Percentiles rank a stretch among this genome's conserved stretches.
Evolutionary conservation across 2,888 invertebrate species (phyloP).

Genomic region (Atrina japonica): DNA sequence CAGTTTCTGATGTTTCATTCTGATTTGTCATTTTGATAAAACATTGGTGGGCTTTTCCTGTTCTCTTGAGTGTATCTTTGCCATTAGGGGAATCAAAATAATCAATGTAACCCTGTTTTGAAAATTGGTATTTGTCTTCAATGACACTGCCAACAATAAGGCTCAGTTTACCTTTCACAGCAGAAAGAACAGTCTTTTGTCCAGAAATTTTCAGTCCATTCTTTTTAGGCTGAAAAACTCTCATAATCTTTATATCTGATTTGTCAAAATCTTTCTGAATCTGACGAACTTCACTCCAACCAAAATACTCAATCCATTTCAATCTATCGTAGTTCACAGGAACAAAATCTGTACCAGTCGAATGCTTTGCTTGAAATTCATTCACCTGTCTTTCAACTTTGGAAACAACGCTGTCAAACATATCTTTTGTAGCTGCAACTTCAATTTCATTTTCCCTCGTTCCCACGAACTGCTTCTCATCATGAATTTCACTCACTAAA

Average conservation of each 20-base stretch:
- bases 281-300: constrained; percentile 7
- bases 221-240: neutral
- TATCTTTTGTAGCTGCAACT: constrained; percentile 22
- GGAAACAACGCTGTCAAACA: constrained; percentile 9
- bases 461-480: constrained; percentile 7
- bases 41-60: constrained; percentile 6
- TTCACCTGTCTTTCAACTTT: constrained; percentile 28
- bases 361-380: constrained; percentile 14
- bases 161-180: constrained; percentile 11
- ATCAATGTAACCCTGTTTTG: constrained; percentile 17
- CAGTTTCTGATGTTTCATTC: neutral
- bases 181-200: constrained; percentile 23
- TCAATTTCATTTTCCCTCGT: constrained; percentile 4
- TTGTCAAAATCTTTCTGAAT: neutral
- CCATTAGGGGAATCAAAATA: constrained; percentile 26
- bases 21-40: constrained; percentile 10
- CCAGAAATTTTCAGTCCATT: constrained; percentile 29
- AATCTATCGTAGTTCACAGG: constrained; percentile 3
- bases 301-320: constrained; percentile 16
- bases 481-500: constrained; percentile 1
- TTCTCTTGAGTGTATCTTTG: constrained; percentile 5
- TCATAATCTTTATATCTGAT: constrained; percentile 17
- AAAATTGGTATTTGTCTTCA: constrained; percentile 16
- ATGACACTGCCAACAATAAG: constrained; percentile 10
- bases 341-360: constrained; percentile 6